Percentiles rank a stretch among this genome's conserved stretches.
phyloP scores from a whole-genome alignment of 1,140 invertebrate genomes.

The Hyphantria cunea region DNA sequence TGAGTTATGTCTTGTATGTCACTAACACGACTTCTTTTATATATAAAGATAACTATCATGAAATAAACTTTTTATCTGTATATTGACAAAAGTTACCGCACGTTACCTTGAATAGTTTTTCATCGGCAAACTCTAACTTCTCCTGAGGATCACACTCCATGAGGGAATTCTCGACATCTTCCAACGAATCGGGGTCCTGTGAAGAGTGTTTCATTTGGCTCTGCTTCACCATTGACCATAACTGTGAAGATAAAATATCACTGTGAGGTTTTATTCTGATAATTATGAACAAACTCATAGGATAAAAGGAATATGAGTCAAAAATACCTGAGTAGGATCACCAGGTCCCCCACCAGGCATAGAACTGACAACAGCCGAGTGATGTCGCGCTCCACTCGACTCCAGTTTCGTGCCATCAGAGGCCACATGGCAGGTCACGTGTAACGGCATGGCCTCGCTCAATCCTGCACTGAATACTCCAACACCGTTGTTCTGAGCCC shows the following conservation, averaged over 20 bases:
- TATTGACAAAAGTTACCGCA: not conserved
- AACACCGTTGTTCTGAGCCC: slow-evolving; percentile 58
- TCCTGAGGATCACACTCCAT: slow-evolving; percentile 76
- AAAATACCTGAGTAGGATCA: slow-evolving; percentile 68
- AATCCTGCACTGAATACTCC: slow-evolving; percentile 78
- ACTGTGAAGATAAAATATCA: slow-evolving; percentile 32
- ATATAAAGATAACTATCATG: too few species aligned
- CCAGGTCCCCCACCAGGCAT: slow-evolving; percentile 46
- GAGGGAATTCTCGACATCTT: slow-evolving; percentile 65
- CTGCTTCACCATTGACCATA: slow-evolving; percentile 71
- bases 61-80: not conserved
- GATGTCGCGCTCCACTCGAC: slow-evolving; percentile 57
- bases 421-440: slow-evolving; percentile 86
- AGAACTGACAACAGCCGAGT: slow-evolving; percentile 55
- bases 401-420: slow-evolving; percentile 88
- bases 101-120: slow-evolving; percentile 63
- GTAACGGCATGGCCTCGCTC: slow-evolving; percentile 86
- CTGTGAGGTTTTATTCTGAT: too few species aligned
- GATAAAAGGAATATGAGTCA: too few species aligned
- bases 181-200: slow-evolving; percentile 64
- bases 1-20: too few species aligned
- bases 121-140: slow-evolving; percentile 59
- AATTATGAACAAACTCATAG: too few species aligned
- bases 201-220: slow-evolving; percentile 64
- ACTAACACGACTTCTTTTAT: too few species aligned